These are phyloP conservation scores for Upupa epops DNA, from an alignment of 2,113 vertebrate genomes.

Conservation along the genomic window DNA sequence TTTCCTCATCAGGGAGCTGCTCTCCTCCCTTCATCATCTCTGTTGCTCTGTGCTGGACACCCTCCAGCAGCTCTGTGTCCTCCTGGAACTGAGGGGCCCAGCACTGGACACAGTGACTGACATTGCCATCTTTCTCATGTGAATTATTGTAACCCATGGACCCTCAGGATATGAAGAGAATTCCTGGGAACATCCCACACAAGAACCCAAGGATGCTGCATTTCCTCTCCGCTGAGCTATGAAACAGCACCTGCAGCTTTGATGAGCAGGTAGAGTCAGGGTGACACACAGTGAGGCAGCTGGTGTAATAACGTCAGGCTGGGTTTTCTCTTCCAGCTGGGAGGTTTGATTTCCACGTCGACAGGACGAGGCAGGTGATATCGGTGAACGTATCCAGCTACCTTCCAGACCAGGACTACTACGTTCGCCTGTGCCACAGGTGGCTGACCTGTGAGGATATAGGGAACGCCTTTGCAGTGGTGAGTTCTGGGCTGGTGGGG, in stretches of 20 bases:
- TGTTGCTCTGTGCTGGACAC: too few species aligned
- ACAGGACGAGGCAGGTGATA: conserved; percentile 73
- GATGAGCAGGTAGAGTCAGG: not conserved
- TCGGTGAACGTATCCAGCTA: conserved; percentile 74
- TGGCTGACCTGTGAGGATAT: conserved; percentile 78
- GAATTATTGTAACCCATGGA: not conserved
- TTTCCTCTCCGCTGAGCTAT: not conserved
- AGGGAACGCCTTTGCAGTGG: conserved; percentile 64
- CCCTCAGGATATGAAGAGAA: not conserved
- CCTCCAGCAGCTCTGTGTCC: too few species aligned
- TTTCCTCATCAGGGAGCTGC: too few species aligned
- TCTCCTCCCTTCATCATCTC: too few species aligned
- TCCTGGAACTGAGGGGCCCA: too few species aligned
- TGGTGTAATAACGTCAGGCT: not conserved
- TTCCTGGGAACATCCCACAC: not conserved
- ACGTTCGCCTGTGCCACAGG: conserved; percentile 82
- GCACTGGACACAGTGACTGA: too few species aligned
- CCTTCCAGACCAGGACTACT: conserved; percentile 74
- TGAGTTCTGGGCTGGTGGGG: conserved; percentile 54
- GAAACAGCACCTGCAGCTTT: not conserved
- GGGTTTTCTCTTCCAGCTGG: conserved; percentile 71
- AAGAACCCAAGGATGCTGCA: not conserved
- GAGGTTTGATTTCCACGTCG: conserved; percentile 75
- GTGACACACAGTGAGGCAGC: not conserved
- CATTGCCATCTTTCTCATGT: not conserved